Evolutionary conservation across 2,797 vertebrate species (phyloP), one percentile per base, ranked within the genome.

Genomic region (Spinibarbus caldwelli): DNA sequence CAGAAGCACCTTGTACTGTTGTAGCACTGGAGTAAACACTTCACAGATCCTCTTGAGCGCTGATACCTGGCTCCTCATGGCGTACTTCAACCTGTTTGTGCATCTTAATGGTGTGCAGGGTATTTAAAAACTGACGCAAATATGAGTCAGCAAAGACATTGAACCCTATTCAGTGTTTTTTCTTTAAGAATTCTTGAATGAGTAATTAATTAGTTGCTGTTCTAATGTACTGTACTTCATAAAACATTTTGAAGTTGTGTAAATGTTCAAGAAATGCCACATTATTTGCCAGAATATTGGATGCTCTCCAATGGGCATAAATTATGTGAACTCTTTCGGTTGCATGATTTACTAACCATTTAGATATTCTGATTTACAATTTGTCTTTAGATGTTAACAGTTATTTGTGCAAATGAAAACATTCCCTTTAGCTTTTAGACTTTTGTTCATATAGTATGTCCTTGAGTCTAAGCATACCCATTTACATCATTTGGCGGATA

Each of bases 131-230:
- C 26, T 11, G 34, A 57, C 1, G 12, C 36, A 78, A 64, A 78
- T 29, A 41, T 41, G 26, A 57, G 8, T 73, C 7, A 21, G 31
- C 41, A 75, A 36, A 75, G 29, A 76, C 6, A 15, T 49, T 47
- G 70, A 29, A 73, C 19, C 80, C 41, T 62, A 31, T 72, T 49
- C 5, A 59, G 47, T 17, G 54, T 82, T 82, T 71, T 38, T 70
- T 71, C 34, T 29, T 82, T 71, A n/a, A 4, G n/a, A 4, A n/a
- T 38, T 57, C 21, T 26, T 38, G 73, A 77, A 52, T 52, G 19
- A 49, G 8, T 31, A 71, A 82, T 54, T 17, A 54, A 71, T 81
- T 5, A 72, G 38, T 57, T 57, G 34, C 5, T 81, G 23, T 23
- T 45, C 11, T 31, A 78, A 54, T 78, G 5, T 31, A 62, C n/a